These are phyloP conservation scores for Megathymus violae DNA, from an alignment of 1,140 invertebrate species.

Conservation along the genomic window DNA sequence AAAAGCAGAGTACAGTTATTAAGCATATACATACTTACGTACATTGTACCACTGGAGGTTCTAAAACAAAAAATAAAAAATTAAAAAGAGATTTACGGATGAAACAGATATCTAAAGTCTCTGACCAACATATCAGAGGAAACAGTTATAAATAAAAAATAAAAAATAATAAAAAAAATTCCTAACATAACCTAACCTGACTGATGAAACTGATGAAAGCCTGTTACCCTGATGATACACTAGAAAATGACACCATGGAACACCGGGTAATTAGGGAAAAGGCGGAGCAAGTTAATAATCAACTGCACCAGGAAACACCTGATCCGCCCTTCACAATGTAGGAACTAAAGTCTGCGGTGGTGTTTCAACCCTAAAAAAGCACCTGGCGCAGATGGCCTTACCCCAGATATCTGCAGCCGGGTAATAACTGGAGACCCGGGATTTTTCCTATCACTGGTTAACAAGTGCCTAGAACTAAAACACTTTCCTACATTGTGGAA, in stretches of 20 bases:
- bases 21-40: no score
- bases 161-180: no score
- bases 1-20: no score
- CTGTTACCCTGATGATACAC: background rate
- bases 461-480: slow-evolving; percentile 12
- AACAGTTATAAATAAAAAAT: no score
- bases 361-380: slow-evolving; percentile 25
- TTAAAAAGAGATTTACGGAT: no score
- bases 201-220: background rate
- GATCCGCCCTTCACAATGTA: slow-evolving; percentile 28
- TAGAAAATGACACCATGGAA: no score
- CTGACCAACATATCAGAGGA: no score
- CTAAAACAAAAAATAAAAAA: no score
- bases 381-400: slow-evolving; percentile 37
- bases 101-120: no score
- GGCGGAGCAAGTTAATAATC: no score
- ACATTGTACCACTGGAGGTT: no score
- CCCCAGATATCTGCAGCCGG: slow-evolving; percentile 21
- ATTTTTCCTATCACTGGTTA: slow-evolving; percentile 17
- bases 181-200: slow-evolving; percentile 42
- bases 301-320: background rate
- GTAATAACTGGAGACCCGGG: background rate
- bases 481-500: slow-evolving; percentile 17
- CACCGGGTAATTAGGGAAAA: no score
- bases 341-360: slow-evolving; percentile 12